These are phyloP conservation scores for Acromyrmex heyeri DNA, from an alignment of 1,140 invertebrate genomes.

Conservation along the genomic window DNA sequence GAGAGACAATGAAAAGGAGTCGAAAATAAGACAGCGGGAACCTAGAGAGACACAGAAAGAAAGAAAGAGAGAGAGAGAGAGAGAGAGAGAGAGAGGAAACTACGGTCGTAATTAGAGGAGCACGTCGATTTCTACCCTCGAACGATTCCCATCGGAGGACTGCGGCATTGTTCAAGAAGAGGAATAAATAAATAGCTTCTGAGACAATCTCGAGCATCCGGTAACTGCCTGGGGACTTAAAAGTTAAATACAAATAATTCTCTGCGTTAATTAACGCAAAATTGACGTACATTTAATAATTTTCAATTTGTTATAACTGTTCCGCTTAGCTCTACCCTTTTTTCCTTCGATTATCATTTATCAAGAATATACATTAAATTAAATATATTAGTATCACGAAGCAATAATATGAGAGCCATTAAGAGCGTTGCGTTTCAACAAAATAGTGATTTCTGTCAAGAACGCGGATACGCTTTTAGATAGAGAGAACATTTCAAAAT, in stretches of 20 bases:
- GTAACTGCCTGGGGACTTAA: constrained; percentile 49
- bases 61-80: too few species aligned
- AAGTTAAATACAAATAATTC: constrained; percentile 42
- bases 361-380: neutral
- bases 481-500: constrained; percentile 8
- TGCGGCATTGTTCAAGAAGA: constrained; percentile 69
- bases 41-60: too few species aligned
- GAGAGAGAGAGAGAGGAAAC: constrained; percentile 37
- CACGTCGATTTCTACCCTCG: constrained; percentile 70
- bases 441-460: neutral
- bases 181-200: constrained; percentile 73
- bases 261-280: constrained; percentile 65
- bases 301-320: neutral
- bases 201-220: constrained; percentile 65
- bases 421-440: neutral
- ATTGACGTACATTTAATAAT: constrained; percentile 50
- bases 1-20: neutral
- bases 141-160: constrained; percentile 68
- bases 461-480: constrained; percentile 3
- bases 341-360: neutral
- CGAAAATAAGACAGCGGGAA: constrained; percentile 16
- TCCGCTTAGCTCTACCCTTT: neutral
- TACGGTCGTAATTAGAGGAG: constrained; percentile 72
- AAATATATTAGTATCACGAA: neutral
- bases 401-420: constrained; percentile 4